Conservation (phyloP, 2,888 invertebrate genomes). For the Macaria liturata region DNA sequence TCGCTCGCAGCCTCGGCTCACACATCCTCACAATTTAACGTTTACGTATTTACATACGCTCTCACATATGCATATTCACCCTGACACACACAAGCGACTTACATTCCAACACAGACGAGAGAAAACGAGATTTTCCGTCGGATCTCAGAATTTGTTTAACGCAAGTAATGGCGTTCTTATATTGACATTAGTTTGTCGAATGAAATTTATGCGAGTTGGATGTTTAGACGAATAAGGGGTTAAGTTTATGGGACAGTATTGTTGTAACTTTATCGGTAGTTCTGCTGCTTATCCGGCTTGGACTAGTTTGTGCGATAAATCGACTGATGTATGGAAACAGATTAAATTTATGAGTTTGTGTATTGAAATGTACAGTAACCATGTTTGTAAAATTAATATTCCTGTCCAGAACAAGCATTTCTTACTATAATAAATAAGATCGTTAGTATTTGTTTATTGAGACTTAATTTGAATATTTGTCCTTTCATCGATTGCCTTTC, state of each 20-base stretch:
- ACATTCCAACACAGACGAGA: conserved; percentile 35
- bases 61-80: conserved; percentile 80
- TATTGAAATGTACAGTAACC: conserved; percentile 14
- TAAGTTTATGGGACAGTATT: conserved; percentile 70
- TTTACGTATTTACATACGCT: conserved; percentile 80
- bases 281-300: conserved; percentile 42
- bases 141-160: conserved; percentile 72
- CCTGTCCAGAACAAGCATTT: not conserved
- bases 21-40: conserved; percentile 81
- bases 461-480: no score
- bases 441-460: no score
- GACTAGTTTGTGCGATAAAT: conserved; percentile 52
- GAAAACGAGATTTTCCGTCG: conserved; percentile 46
- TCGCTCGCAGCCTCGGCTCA: conserved; percentile 76
- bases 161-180: conserved; percentile 79
- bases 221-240: conserved; percentile 80
- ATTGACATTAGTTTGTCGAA: conserved; percentile 83
- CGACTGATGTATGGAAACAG: conserved; percentile 46
- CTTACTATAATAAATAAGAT: not conserved
- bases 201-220: conserved; percentile 80
- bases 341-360: conserved; percentile 29
- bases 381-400: conserved; percentile 26
- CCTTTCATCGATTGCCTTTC: no score
- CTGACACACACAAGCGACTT: conserved; percentile 44
- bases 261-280: conserved; percentile 57